Base-by-base conservation (phyloP, 2,113 vertebrate genomes). In the Turnix velox region DNA sequence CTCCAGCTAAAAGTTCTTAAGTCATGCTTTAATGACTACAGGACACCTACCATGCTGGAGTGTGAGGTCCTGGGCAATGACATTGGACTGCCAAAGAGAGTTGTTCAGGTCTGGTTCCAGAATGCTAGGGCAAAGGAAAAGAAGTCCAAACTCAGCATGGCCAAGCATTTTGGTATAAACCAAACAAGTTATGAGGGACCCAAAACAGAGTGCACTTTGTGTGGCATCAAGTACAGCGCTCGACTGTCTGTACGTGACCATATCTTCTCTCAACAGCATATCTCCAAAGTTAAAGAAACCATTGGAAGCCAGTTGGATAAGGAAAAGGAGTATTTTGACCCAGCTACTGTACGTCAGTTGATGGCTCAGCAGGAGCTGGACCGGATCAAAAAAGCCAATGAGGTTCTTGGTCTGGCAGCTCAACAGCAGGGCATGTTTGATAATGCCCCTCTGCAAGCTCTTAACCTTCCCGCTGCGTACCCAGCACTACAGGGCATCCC, bases 21-120 rank as follows among this genome's bases (percentile, higher is more conserved):
- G 97, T 99, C 99, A 33, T 99, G 99, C 98, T 99, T 99, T 96
- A 99, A 98, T 91, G 99, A 99, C 98, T 99, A 99, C 94, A 98
- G 99, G 98, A 99, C 99, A 18, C 99, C 99, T 28, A 99, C 99
- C 65, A 99, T 99, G 99, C 97, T 99, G 95, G 99, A 99, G 98
- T 99, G 99, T 96, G 99, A 99, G 97, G 99, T 99, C 94, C 98
- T 99, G 94, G 99, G 99, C 96, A 99, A 99, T 98, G 99, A 99
- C 35, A 99, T 99, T 97, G 99, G 99, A 98, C 98, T 99, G 98
- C 99, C 99, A 98, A 99, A 99, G 98, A 98, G 99, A 98, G 99
- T 99, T 81, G 99, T 99, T 97, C 99, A 99, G 97, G 99, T 99
- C 97, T 99, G 99, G 99, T 99, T 99, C 98, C 99, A 99, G 98